Conservation (phyloP, 2,888 invertebrate genomes). For the Fragum whitleyi region DNA sequence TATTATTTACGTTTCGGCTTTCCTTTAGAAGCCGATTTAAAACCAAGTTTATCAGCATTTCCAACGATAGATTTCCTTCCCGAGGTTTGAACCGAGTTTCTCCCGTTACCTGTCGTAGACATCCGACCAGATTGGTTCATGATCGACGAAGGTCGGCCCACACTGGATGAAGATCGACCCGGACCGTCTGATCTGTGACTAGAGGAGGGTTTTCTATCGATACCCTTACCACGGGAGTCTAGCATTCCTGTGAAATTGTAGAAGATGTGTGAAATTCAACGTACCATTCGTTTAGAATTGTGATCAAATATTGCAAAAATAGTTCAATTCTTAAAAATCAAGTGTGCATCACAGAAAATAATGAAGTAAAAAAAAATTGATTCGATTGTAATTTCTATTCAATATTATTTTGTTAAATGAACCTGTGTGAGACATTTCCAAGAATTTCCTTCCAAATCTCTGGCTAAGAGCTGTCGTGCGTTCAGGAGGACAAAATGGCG, state of each 20-base stretch:
- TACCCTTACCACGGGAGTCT: conserved; percentile 31
- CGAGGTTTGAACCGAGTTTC: not conserved
- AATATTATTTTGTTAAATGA: no score
- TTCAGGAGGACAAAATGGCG: no score
- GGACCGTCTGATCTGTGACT: conserved; percentile 33
- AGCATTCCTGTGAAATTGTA: conserved; percentile 20
- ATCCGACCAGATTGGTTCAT: conserved; percentile 24
- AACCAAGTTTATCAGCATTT: conserved; percentile 7
- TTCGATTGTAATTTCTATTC: no score
- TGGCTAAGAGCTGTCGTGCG: no score
- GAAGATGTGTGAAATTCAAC: not conserved
- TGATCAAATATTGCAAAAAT: no score
- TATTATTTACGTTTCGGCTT: conserved; percentile 39
- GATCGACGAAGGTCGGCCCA: conserved; percentile 43
- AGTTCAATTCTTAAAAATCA: no score
- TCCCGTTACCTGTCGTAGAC: conserved; percentile 23
- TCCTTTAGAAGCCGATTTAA: not conserved
- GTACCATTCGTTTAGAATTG: no score
- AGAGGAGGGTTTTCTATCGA: conserved; percentile 36
- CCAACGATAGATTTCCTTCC: conserved; percentile 25
- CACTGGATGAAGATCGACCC: conserved; percentile 42
- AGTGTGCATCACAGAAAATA: no score
- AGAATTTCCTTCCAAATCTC: no score
- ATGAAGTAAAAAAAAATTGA: no score
- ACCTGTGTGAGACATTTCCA: no score